Conservation (phyloP, 2,888 invertebrate genomes). For the Leptinotarsa tumamoca region DNA sequence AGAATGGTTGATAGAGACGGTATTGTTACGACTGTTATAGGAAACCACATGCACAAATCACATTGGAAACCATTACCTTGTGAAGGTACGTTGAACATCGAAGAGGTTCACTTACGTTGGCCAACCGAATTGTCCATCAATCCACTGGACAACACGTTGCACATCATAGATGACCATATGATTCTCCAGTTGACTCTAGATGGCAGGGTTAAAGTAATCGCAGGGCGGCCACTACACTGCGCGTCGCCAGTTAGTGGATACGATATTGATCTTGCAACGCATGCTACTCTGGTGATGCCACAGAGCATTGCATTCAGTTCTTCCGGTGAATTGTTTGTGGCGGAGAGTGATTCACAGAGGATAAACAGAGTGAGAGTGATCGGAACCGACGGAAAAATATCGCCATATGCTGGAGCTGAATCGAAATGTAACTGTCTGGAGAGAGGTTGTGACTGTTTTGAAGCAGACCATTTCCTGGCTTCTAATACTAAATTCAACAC, state of each 20-base stretch:
- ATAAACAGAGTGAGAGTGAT: slow-evolving; percentile 92
- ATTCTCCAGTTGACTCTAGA: slow-evolving; percentile 92
- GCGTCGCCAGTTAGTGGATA: slow-evolving; percentile 84
- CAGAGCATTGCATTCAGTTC: slow-evolving; percentile 95
- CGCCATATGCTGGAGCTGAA: slow-evolving; percentile 94
- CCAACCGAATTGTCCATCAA: slow-evolving; percentile 95
- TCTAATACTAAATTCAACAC: slow-evolving; percentile 95
- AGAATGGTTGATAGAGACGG: slow-evolving; percentile 93
- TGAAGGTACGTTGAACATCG: slow-evolving; percentile 90
- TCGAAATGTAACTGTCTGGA: slow-evolving; percentile 94
- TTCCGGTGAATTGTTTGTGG: slow-evolving; percentile 91
- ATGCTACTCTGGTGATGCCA: slow-evolving; percentile 91
- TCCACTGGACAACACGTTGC: slow-evolving; percentile 92
- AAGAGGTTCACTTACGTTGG: slow-evolving; percentile 94
- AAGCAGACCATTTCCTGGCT: slow-evolving; percentile 90
- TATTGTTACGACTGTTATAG: slow-evolving; percentile 91
- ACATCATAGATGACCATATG: slow-evolving; percentile 97
- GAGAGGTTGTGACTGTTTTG: slow-evolving; percentile 91
- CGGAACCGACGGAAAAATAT: slow-evolving; percentile 92
- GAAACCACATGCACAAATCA: slow-evolving; percentile 92
- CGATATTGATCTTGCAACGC: slow-evolving; percentile 89
- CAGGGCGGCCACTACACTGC: slow-evolving; percentile 93
- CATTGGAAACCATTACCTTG: slow-evolving; percentile 96
- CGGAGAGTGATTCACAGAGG: slow-evolving; percentile 95
- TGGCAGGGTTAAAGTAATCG: slow-evolving; percentile 91